Conservation (phyloP, 2,113 vertebrate genomes). For the Myotis brandtii region DNA sequence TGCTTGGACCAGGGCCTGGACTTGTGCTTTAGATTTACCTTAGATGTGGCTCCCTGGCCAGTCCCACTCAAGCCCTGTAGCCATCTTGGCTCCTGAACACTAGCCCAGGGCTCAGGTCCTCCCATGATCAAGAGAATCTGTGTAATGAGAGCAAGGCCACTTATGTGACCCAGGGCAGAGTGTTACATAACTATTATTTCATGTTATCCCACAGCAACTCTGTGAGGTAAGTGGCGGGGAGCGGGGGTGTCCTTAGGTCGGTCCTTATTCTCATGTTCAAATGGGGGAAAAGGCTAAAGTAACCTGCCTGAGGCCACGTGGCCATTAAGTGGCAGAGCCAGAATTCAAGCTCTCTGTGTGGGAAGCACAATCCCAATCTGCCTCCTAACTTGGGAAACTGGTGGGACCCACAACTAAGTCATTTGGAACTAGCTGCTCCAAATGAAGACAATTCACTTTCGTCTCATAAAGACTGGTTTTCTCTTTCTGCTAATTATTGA, state of each 20-base stretch:
- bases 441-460: not conserved
- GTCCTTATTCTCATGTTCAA: conserved; percentile 32
- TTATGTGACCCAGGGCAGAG: not conserved
- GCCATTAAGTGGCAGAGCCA: not conserved
- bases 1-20: not conserved
- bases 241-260: not conserved
- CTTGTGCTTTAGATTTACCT: not conserved
- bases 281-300: not conserved
- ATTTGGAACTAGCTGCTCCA: not conserved
- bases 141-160: not conserved
- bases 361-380: accelerated
- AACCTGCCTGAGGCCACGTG: not conserved
- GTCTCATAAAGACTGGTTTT: not conserved
- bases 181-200: not conserved
- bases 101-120: not conserved
- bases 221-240: not conserved
- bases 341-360: not conserved
- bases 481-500: not conserved
- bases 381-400: not conserved
- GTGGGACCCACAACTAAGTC: not conserved
- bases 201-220: not conserved
- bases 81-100: not conserved
- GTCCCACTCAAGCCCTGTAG: not conserved
- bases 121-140: not conserved
- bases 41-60: too few relatives aligned